These are phyloP conservation scores for Pterois miles DNA, from an alignment of 2,797 vertebrate species.

Conservation along the genomic window DNA sequence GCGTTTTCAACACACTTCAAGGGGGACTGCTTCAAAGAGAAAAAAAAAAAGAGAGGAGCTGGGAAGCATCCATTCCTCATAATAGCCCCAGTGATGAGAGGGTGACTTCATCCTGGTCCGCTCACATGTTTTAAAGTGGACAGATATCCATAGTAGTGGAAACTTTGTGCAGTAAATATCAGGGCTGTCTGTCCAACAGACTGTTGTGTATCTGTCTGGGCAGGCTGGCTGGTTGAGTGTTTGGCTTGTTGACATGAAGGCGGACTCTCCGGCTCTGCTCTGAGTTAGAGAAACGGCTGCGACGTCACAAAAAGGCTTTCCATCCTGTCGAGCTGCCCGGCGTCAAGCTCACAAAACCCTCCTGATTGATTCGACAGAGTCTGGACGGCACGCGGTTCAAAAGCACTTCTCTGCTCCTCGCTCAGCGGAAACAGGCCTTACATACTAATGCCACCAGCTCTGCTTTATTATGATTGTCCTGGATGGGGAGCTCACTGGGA, in stretches of 20 bases:
- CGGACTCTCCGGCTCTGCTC: constrained; percentile 43
- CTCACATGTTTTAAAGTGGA: constrained; percentile 61
- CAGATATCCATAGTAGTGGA: constrained; percentile 56
- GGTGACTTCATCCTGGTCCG: constrained; percentile 66
- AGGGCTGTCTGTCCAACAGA: constrained; percentile 21
- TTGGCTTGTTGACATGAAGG: constrained; percentile 57
- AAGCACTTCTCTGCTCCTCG: constrained; percentile 55
- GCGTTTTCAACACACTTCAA: constrained; percentile 59
- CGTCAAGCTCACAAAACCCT: constrained; percentile 49
- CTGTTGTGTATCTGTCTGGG: constrained; percentile 16
- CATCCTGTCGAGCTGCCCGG: constrained; percentile 46
- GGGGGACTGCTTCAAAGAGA: constrained; percentile 49
- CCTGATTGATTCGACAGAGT: constrained; percentile 74
- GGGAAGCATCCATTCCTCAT: constrained; percentile 57
- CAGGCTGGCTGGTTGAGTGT: constrained; percentile 32
- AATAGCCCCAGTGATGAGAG: constrained; percentile 66
- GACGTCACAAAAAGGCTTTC: constrained; percentile 55
- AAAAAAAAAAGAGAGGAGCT: background rate
- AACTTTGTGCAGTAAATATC: constrained; percentile 56
- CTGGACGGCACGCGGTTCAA: constrained; percentile 34
- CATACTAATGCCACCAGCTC: constrained; percentile 52
- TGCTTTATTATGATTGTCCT: constrained; percentile 30
- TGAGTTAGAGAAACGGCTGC: constrained; percentile 27
- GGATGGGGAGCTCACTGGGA: constrained; percentile 1
- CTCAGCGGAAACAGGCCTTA: constrained; percentile 61